Conservation (phyloP, 2,113 vertebrate species). For the Hypomesus transpacificus region DNA sequence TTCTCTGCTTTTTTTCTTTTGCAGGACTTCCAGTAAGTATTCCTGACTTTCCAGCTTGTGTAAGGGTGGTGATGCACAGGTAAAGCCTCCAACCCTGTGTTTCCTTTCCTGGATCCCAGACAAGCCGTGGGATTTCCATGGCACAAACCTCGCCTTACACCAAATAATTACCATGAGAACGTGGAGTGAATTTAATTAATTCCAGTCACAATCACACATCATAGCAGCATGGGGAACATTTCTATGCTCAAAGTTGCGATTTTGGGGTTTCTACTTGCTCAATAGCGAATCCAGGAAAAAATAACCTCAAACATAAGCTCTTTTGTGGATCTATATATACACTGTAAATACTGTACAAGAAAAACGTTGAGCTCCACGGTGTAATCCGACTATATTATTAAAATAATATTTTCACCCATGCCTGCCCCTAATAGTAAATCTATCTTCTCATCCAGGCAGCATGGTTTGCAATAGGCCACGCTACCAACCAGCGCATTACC, state of each 20-base stretch:
- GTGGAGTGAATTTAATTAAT: not conserved
- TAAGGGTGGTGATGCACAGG: constrained; percentile 45
- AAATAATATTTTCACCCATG: constrained; percentile 44
- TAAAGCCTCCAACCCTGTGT: constrained; percentile 28
- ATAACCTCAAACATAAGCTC: not conserved
- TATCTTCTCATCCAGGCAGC: constrained; percentile 37
- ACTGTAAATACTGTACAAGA: constrained; percentile 4
- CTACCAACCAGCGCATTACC: constrained; percentile 21
- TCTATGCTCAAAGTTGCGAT: not conserved
- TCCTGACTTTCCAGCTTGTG: constrained; percentile 46
- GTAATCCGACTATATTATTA: constrained; percentile 44
- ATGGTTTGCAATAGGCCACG: constrained; percentile 40
- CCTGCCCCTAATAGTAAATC: constrained; percentile 32
- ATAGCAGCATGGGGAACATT: not conserved
- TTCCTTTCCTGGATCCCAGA: too few relatives aligned
- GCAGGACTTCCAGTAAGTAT: constrained; percentile 98
- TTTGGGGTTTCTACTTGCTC: too few relatives aligned
- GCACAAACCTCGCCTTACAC: too few relatives aligned
- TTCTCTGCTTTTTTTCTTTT: constrained; percentile 51
- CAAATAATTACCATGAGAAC: too few relatives aligned
- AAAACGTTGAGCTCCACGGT: constrained; percentile 22
- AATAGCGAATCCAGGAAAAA: not conserved
- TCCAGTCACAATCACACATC: not conserved
- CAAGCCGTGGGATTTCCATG: too few relatives aligned
- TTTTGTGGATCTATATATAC: not conserved